These are phyloP conservation scores for Percopsis transmontana DNA, from an alignment of 2,113 vertebrate genomes.

Conservation along the genomic window DNA sequence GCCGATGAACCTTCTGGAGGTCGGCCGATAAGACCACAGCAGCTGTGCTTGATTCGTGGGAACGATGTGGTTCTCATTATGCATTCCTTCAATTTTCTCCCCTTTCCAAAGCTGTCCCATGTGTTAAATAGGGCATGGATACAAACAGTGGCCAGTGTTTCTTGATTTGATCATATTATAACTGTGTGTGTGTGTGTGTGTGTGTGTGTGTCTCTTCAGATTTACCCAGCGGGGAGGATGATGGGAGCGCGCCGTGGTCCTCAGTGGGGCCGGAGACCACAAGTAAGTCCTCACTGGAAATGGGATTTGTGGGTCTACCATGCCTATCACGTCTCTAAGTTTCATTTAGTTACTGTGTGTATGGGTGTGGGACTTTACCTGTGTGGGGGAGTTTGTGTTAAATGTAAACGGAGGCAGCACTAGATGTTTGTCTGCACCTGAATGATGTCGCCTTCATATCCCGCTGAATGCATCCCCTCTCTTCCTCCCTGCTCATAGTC, in stretches of 20 bases:
- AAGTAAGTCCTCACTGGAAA: constrained; percentile 62
- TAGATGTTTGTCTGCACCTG: constrained; percentile 30
- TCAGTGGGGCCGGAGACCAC: constrained; percentile 35
- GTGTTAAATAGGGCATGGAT: neutral
- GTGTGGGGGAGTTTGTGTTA: neutral
- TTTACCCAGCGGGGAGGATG: constrained; percentile 76
- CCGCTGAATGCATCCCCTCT: constrained; percentile 44
- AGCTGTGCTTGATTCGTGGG: constrained; percentile 50
- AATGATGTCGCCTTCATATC: constrained; percentile 60
- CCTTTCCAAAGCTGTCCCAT: constrained; percentile 6
- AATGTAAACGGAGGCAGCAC: neutral
- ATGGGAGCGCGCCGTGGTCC: constrained; percentile 74
- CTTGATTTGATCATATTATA: neutral
- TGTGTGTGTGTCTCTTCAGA: constrained; percentile 47
- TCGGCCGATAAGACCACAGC: constrained; percentile 47
- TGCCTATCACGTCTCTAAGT: neutral
- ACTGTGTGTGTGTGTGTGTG: neutral
- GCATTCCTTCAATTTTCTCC: constrained; percentile 28
- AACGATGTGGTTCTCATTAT: constrained; percentile 24
- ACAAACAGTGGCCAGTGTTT: too few species aligned
- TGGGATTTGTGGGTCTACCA: neutral
- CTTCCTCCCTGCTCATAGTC: constrained; percentile 18
- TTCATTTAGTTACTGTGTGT: neutral
- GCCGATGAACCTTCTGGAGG: constrained; percentile 79
- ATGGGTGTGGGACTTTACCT: constrained; percentile 2